Evolutionary conservation across 2,797 vertebrate species (phyloP).

Genomic region (Dallia pectoralis): DNA sequence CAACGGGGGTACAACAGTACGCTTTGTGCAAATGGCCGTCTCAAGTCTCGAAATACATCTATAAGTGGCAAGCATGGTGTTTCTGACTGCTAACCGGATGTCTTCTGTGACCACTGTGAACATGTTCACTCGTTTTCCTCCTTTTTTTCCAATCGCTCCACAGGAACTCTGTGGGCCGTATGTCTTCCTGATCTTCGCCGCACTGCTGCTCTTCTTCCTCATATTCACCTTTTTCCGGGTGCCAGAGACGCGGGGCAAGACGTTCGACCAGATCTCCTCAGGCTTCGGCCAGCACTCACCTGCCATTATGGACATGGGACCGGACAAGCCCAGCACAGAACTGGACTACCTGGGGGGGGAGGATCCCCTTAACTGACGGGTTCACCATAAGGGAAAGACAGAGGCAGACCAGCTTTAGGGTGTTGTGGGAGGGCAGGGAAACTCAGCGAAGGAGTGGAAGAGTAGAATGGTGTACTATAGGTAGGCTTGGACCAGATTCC

Average conservation of each 20-base stretch:
- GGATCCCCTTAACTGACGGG: conserved; percentile 63
- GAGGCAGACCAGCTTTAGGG: background rate
- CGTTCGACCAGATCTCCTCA: conserved; percentile 87
- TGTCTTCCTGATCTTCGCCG: conserved; percentile 88
- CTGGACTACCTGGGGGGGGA: conserved; percentile 84
- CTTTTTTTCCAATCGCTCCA: background rate
- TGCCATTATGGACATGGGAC: conserved; percentile 70
- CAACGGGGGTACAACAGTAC: too few species aligned
- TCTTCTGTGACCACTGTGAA: background rate
- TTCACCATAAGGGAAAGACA: background rate
- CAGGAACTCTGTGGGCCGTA: conserved; percentile 80
- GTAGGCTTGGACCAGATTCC: conserved; percentile 29
- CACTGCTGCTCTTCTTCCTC: conserved; percentile 83
- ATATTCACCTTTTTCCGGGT: conserved; percentile 90
- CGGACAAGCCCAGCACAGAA: conserved; percentile 82
- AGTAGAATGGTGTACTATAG: conserved; percentile 10
- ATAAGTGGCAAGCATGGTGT: too few species aligned
- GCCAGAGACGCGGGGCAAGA: conserved; percentile 87
- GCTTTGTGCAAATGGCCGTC: too few species aligned
- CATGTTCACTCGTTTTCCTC: background rate
- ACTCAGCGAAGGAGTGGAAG: background rate
- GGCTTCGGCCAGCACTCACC: conserved; percentile 70
- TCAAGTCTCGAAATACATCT: too few species aligned
- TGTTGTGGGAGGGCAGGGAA: conserved; percentile 8
- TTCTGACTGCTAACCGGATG: background rate